phyloP scores from a whole-genome alignment of 1,140 invertebrate species.

The Brachionus asplanchnoidis region DNA sequence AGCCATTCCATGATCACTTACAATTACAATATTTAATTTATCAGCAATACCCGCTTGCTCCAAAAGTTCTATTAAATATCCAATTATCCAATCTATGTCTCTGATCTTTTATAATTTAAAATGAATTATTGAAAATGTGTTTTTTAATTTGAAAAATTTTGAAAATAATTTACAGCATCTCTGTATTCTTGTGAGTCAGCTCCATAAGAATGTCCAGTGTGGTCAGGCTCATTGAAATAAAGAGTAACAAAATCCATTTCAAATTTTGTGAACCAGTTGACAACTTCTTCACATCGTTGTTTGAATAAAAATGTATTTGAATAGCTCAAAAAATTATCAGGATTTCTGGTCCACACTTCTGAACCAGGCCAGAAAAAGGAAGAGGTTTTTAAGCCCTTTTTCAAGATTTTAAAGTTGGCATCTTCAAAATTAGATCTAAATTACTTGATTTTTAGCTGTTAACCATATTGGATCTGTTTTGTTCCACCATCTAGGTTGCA shows the following conservation, averaged over 20 bases:
- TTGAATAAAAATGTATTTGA: neutral
- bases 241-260: conserved; percentile 10
- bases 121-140: neutral
- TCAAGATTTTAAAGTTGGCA: neutral
- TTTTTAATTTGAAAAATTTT: neutral
- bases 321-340: neutral
- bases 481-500: neutral
- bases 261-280: conserved; percentile 9
- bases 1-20: conserved; percentile 40
- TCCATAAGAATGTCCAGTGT: conserved; percentile 25
- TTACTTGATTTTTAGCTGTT: conserved; percentile 42
- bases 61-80: neutral
- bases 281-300: neutral
- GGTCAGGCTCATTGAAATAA: conserved; percentile 33
- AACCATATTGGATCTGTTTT: conserved; percentile 6
- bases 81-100: conserved; percentile 2
- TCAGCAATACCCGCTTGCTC: neutral
- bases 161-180: neutral
- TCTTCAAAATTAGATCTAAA: neutral
- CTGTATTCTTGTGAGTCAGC: conserved; percentile 10
- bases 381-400: conserved; percentile 9
- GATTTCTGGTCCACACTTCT: neutral
- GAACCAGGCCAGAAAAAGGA: conserved; percentile 3
- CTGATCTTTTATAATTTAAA: neutral
- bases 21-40: conserved; percentile 18